Conservation (phyloP, 2,113 vertebrate genomes). For the Ameiurus melas region DNA sequence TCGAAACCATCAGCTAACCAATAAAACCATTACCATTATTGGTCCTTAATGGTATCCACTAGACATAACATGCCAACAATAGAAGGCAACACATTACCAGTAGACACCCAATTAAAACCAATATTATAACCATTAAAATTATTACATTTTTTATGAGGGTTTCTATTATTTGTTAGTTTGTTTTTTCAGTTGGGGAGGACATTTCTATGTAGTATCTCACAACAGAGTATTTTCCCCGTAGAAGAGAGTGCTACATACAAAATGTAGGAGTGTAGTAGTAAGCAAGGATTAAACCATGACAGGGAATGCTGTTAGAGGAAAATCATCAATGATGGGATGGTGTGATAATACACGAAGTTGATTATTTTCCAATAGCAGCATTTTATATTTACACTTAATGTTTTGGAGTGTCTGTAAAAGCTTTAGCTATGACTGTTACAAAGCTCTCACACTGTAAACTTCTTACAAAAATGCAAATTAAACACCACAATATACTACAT, state of each 20-base stretch:
- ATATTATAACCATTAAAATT: too few relatives aligned
- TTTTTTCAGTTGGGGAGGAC: too few relatives aligned
- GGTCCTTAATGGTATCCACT: too few relatives aligned
- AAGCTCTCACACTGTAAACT: background rate
- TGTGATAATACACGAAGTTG: background rate
- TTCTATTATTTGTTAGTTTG: too few relatives aligned
- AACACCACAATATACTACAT: background rate
- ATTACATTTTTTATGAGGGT: too few relatives aligned
- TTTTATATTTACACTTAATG: background rate
- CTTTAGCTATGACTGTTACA: background rate
- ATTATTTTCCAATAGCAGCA: background rate
- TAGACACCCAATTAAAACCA: too few relatives aligned
- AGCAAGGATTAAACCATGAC: background rate
- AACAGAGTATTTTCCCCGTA: background rate
- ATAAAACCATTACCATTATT: too few relatives aligned
- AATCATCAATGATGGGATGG: background rate
- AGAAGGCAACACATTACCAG: too few relatives aligned
- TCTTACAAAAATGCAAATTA: background rate
- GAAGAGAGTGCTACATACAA: background rate
- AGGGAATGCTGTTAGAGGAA: background rate
- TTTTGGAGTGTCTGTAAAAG: background rate
- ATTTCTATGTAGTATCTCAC: background rate
- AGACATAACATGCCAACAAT: too few relatives aligned
- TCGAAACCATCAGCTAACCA: too few relatives aligned
- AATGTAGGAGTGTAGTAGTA: background rate